Percentiles rank a stretch among this genome's conserved stretches.
Evolutionary conservation across 2,888 invertebrate genomes (phyloP).

Genomic region (Athalia circularis): DNA sequence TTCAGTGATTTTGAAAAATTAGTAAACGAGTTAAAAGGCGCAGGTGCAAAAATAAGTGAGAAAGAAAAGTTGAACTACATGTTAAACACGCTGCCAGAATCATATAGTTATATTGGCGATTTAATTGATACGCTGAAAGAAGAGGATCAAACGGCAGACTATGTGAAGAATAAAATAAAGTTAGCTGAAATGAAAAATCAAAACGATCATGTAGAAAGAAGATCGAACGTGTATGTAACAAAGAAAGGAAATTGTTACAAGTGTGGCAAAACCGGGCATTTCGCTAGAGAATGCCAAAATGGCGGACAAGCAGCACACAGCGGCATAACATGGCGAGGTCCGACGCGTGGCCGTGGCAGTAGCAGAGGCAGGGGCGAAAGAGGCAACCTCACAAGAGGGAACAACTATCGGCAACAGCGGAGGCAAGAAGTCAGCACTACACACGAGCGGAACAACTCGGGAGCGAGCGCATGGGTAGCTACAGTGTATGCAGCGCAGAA

Average conservation of each 20-base stretch:
- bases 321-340: too few relatives aligned
- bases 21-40: conserved; percentile 51
- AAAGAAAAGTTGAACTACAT: conserved; percentile 55
- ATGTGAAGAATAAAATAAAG: conserved; percentile 50
- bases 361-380: not conserved
- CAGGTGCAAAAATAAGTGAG: conserved; percentile 51
- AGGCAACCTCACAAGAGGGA: too few relatives aligned
- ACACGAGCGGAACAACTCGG: not conserved
- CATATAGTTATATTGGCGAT: conserved; percentile 54
- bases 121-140: conserved; percentile 51
- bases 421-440: too few relatives aligned
- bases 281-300: conserved; percentile 50
- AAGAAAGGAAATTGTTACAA: conserved; percentile 45
- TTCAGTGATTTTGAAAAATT: conserved; percentile 52
- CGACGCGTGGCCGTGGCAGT: conserved; percentile 34
- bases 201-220: conserved; percentile 9
- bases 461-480: not conserved
- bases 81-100: conserved; percentile 51
- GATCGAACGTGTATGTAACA: conserved; percentile 49
- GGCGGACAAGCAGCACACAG: too few relatives aligned
- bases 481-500: not conserved
- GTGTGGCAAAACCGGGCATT: conserved; percentile 53
- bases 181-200: conserved; percentile 49
- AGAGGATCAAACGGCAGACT: conserved; percentile 52
- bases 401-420: too few relatives aligned